These are phyloP conservation scores for Aphrophora alni DNA, from an alignment of 2,888 invertebrate species.

Conservation along the genomic window DNA sequence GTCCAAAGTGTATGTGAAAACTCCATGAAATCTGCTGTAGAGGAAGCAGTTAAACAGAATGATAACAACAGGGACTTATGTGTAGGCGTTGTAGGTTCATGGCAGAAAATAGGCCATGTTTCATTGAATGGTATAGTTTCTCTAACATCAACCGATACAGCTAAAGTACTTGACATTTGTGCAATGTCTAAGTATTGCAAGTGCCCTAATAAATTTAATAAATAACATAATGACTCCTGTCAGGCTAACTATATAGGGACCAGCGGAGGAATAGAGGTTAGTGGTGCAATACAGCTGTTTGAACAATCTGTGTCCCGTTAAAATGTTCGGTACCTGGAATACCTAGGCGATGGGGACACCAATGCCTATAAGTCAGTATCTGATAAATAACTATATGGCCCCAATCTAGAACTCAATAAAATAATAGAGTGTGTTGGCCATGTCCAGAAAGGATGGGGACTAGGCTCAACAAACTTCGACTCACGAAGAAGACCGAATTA, in stretches of 20 bases:
- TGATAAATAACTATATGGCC: conserved; percentile 14
- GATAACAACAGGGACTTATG: conserved; percentile 6
- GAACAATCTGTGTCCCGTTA: conserved; percentile 7
- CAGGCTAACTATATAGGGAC: conserved; percentile 9
- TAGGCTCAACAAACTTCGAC: neutral
- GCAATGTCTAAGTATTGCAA: conserved; percentile 14
- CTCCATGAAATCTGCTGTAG: conserved; percentile 15
- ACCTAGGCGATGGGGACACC: conserved; percentile 10
- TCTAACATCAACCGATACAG: conserved; percentile 19
- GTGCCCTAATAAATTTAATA: neutral
- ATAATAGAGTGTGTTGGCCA: conserved; percentile 6
- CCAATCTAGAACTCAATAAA: neutral
- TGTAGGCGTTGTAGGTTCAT: neutral
- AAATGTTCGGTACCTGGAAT: conserved; percentile 13
- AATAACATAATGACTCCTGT: conserved; percentile 15
- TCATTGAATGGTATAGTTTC: conserved; percentile 18
- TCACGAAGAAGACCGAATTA: neutral
- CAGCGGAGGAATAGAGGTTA: conserved; percentile 20
- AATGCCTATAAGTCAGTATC: conserved; percentile 19
- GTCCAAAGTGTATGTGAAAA: conserved; percentile 2
- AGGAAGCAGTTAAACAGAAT: conserved; percentile 4
- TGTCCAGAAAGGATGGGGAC: conserved; percentile 4
- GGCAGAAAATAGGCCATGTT: conserved; percentile 11
- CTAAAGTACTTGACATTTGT: conserved; percentile 2
- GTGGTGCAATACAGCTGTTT: conserved; percentile 9